A percentile compares a stretch with the other conserved stretches of the same genome.
Evolutionary conservation across 1,140 invertebrate genomes (phyloP).

Genomic region (Ceratina japonica): DNA sequence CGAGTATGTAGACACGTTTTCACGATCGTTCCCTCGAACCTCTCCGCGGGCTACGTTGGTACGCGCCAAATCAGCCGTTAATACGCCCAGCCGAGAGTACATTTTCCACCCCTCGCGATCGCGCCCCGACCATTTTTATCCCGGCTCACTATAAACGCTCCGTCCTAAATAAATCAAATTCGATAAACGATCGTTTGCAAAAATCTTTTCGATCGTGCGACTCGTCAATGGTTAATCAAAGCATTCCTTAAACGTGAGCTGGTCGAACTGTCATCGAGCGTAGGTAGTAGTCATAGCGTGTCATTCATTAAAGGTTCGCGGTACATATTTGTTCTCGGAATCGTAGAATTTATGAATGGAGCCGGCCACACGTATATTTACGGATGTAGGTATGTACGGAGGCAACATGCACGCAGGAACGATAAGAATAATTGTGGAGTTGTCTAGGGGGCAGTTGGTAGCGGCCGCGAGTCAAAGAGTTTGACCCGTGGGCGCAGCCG

Average conservation of each 20-base stretch:
- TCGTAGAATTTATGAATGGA: slow-evolving; percentile 48
- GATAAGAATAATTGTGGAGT: slow-evolving; percentile 52
- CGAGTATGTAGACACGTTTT: slow-evolving; percentile 63
- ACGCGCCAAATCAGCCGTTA: slow-evolving; percentile 65
- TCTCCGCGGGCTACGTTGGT: background rate
- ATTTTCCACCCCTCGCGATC: slow-evolving; percentile 21
- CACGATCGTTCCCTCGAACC: slow-evolving; percentile 29
- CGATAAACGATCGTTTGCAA: too few relatives aligned
- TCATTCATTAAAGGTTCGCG: slow-evolving; percentile 12
- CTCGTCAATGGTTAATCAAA: too few relatives aligned
- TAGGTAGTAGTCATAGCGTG: background rate
- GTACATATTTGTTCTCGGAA: slow-evolving; percentile 27
- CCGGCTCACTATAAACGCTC: too few relatives aligned
- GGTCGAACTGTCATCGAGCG: background rate
- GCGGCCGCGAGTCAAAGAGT: slow-evolving; percentile 69
- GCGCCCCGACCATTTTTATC: background rate
- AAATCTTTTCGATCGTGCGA: too few relatives aligned
- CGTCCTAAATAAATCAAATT: too few relatives aligned
- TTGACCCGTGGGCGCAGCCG: slow-evolving; percentile 68
- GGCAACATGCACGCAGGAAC: slow-evolving; percentile 17
- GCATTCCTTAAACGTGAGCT: background rate
- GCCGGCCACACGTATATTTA: too few relatives aligned
- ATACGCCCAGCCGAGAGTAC: slow-evolving; percentile 52
- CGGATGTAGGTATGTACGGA: slow-evolving; percentile 7
- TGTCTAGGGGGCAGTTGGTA: slow-evolving; percentile 69